Base-by-base conservation (phyloP, 2,888 invertebrate species). In the Digitonthophagus gazella region DNA sequence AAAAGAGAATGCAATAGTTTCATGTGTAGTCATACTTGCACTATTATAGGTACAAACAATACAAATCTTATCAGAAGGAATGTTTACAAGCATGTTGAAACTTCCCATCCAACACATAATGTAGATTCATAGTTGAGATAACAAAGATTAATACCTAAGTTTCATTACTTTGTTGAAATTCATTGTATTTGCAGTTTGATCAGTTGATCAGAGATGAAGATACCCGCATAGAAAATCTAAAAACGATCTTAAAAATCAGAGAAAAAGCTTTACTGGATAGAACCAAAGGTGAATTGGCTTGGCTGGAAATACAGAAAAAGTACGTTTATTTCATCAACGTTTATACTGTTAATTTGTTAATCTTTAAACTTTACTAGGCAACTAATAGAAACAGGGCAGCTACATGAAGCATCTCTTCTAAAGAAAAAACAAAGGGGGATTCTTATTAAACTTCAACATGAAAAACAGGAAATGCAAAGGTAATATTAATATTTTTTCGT, bases 341-440 rank as follows among this genome's bases (percentile, higher is more conserved):
- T 66, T 55, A 11, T n/a, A n/a, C 16, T n/a, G 1, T 57, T 11
- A 20, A 16, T n/a, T 61, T 18, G 18, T 16, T 3, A n/a, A n/a
- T n/a, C n/a, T n/a, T n/a, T 3, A 18, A 18, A 18, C 55, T 16
- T 15, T 4, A 57, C 64, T 70, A 85, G 85, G 72, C 82, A 84
- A 74, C 83, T 86, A 22, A 83, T 85, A 67, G 84, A 87, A 74
- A 86, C 86, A 65, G 88, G 88, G 0, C 82, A 86, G 64, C 82
- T 86, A 19, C 83, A 86, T 58, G 84, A 85, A 75, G 86, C 87
- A 69, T 86, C 87, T 0, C 80, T 87, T 1, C 85, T 91, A 19
- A 89, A 88, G 74, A 90, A 91, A 78, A 89, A 89, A 73, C 90
- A 91, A 78, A 82, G 91, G 69, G 90, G 88, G 0, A 82, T 91